phyloP scores from a whole-genome alignment of 2,888 invertebrate species.

The Homarus gammarus region DNA sequence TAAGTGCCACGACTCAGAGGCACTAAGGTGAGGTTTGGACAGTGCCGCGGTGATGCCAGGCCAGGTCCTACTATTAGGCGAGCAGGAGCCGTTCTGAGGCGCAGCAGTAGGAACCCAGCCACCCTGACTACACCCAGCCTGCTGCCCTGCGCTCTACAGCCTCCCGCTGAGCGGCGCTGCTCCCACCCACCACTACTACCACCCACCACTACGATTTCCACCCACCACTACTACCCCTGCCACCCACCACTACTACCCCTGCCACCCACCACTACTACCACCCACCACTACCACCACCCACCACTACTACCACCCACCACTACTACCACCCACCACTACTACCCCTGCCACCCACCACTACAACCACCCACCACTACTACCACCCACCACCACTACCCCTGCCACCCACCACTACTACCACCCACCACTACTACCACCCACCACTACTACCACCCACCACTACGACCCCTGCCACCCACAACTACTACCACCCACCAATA shows the following conservation, averaged over 20 bases:
- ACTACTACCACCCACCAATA: background rate
- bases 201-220: too few species aligned
- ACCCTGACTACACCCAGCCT: background rate
- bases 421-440: background rate
- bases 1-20: background rate
- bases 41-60: background rate
- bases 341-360: too few species aligned
- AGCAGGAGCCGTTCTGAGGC: slow-evolving; percentile 12
- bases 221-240: background rate
- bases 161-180: too few species aligned
- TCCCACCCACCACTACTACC: background rate
- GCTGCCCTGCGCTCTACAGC: too few species aligned
- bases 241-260: background rate
- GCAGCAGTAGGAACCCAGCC: background rate
- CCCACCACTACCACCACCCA: background rate
- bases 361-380: too few species aligned
- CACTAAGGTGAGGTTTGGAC: background rate
- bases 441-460: background rate
- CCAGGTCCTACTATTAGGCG: background rate
- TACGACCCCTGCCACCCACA: background rate
- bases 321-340: too few species aligned
- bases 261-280: background rate
- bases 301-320: background rate
- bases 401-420: too few species aligned
- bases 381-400: too few species aligned